Evolutionary conservation across 2,113 vertebrate genomes (phyloP), one percentile per base, ranked within the genome.

Genomic region (Synchiropus splendidus): DNA sequence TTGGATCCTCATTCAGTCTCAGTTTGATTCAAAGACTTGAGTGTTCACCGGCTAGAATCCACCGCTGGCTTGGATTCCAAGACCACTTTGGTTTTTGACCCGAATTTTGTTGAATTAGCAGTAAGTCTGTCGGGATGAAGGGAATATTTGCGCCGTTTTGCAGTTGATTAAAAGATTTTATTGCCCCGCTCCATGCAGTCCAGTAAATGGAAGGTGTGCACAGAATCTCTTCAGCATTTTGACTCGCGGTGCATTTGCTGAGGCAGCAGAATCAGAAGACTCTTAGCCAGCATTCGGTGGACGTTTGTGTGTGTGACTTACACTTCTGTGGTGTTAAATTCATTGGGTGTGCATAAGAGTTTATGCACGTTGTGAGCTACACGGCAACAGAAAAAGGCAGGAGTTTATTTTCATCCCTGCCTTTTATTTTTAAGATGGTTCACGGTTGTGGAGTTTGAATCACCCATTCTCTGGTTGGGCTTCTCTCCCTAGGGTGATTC

Each of bases 301-400:
- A n/a, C 16, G 39, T 52, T 56, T 54, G 36, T 51, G 41, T 71
- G 18, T 35, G 68, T 39, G 66, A 66, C 57, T 74, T 70, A 62
- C 72, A 73, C 70, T 61, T 42, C 42, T 75, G 58, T 64, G 68
- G 64, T 65, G 70, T 80, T 79, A 74, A 78, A 77, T 84, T 77
- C 91, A 90, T 84, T 87, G 80, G 61, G 76, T 46, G 83, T 95
- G 94, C 92, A 98, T 96, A 97, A 88, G 81, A 78, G 61, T 74
- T 75, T 75, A 77, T 80, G 70, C 75, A 64, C 53, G 47, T 61
- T 79, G 76, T 68, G 50, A 70, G 54, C 69, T 66, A 57, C 64
- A 49, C 18, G 1, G 42, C 31, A 48, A 36, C 17, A 14, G 36
- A 39, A 12, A 33, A 54, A 16, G n/a, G 15, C 10, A 15, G 50